Evolutionary conservation across 2,797 vertebrate genomes (phyloP).

Genomic region (Silurus aristotelis): DNA sequence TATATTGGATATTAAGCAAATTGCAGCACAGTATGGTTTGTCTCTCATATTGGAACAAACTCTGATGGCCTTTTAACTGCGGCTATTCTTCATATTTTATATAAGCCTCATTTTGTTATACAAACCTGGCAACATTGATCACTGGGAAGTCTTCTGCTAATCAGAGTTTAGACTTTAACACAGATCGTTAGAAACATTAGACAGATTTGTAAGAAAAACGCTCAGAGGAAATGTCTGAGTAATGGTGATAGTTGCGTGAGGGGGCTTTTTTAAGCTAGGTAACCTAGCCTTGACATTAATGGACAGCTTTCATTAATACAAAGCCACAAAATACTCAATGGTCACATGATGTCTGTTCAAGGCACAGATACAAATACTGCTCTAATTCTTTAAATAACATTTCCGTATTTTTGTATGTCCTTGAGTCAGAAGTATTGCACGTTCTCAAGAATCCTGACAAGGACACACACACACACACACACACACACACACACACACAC

Average conservation of each 20-base stretch:
- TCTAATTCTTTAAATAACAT: conserved; percentile 9
- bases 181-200: not conserved
- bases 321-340: not conserved
- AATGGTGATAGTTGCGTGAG: not conserved
- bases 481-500: conserved; percentile 36
- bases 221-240: no score
- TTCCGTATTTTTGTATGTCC: conserved; percentile 26
- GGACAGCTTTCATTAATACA: not conserved
- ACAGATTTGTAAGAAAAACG: not conserved
- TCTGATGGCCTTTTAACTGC: not conserved
- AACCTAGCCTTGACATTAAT: not conserved
- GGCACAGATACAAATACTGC: not conserved
- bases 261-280: not conserved
- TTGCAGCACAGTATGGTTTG: not conserved
- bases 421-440: conserved; percentile 39
- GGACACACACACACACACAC: conserved; percentile 34
- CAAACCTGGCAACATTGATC: not conserved
- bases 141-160: not conserved
- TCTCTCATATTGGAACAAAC: not conserved
- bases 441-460: conserved; percentile 26
- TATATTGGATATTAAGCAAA: not conserved
- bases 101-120: not conserved
- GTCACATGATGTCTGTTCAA: not conserved
- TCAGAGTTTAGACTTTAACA: not conserved
- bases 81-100: not conserved